Percentiles rank a stretch among this genome's conserved stretches.
These are phyloP conservation scores for Nesidiocoris tenuis DNA, from an alignment of 2,888 invertebrate species.

Conservation along the genomic window DNA sequence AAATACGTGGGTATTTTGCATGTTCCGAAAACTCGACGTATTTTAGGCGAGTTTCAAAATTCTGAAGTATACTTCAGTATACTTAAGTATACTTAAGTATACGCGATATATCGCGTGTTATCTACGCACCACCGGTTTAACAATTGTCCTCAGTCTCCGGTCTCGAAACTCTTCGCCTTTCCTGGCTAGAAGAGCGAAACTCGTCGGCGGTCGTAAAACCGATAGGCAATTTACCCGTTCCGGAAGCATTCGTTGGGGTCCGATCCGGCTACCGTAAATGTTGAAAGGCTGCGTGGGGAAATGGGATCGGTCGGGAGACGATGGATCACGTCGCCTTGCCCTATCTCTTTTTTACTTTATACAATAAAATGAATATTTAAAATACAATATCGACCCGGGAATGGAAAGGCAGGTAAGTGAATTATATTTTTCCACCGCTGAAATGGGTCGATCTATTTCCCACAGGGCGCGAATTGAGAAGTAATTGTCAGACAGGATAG, in stretches of 20 bases:
- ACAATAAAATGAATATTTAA: background rate
- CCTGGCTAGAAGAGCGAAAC: background rate
- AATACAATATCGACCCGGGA: background rate
- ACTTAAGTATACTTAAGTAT: too few relatives aligned
- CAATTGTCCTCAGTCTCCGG: background rate
- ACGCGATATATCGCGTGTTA: too few relatives aligned
- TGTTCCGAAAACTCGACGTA: too few relatives aligned
- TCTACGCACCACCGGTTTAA: too few relatives aligned
- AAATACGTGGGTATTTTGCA: too few relatives aligned
- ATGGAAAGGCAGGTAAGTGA: background rate
- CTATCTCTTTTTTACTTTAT: background rate
- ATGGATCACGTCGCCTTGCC: background rate
- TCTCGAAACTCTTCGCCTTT: background rate
- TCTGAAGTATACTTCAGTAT: too few relatives aligned
- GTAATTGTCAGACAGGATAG: too few relatives aligned
- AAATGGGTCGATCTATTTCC: background rate
- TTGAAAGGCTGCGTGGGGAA: background rate
- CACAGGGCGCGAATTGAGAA: too few relatives aligned
- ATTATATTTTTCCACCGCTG: background rate
- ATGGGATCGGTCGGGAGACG: background rate
- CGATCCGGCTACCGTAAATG: background rate
- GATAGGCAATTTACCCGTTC: slow-evolving; percentile 32
- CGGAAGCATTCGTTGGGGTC: background rate
- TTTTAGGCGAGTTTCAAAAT: too few relatives aligned
- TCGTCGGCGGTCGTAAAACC: slow-evolving; percentile 11